Base-by-base conservation (phyloP, 2,113 vertebrate genomes). In the Hystrix brachyura region DNA sequence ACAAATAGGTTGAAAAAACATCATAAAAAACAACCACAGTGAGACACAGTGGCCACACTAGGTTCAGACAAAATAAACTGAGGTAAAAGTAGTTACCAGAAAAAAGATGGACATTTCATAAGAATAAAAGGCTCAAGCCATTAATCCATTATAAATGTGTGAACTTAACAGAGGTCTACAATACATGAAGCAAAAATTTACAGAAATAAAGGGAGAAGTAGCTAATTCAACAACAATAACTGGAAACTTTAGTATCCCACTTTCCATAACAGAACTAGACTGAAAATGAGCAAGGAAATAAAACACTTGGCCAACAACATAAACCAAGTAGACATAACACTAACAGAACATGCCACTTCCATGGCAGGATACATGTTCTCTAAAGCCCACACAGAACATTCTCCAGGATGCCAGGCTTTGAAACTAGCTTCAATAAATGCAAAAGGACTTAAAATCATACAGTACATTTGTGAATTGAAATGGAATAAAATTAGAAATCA, bases 341-440 rank as follows among this genome's bases (percentile, higher is more conserved):
- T 1, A n/a, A 55, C 0, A 59, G 74, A 43, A 76, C 25, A 10
- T 3, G 65, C 12, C 9, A 43, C 12, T 21, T 46, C 7, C 5
- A 38, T 0, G 1, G 27, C 8, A 38, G 32, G 43, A 55, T 38
- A 14, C 8, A 83, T 15, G 8, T 19, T 86, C 72, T n/a, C 80
- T 34, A 46, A 67, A 69, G 38, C 3, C 38, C 17, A 51, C 32
- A 43, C 0, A 8, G 12, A 88, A 89, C 14, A 51, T 3, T 27
- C 43, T 53, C 38, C 38, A 60, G 27, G 79, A 51, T 59, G 65
- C 69, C 23, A 27, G 48, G 38, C 43, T 62, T 53, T 51, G 91
- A 43, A 92, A 27, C 14, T 48, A 74, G 27, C 29, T 43, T 89
- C 32, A 11, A 51, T n/a, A 60, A 29, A 60, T 38, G 3, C 38